A percentile compares a stretch with the other conserved stretches of the same genome.
Evolutionary conservation across 2,888 invertebrate species (phyloP).

Genomic region (Glomeris marginata): DNA sequence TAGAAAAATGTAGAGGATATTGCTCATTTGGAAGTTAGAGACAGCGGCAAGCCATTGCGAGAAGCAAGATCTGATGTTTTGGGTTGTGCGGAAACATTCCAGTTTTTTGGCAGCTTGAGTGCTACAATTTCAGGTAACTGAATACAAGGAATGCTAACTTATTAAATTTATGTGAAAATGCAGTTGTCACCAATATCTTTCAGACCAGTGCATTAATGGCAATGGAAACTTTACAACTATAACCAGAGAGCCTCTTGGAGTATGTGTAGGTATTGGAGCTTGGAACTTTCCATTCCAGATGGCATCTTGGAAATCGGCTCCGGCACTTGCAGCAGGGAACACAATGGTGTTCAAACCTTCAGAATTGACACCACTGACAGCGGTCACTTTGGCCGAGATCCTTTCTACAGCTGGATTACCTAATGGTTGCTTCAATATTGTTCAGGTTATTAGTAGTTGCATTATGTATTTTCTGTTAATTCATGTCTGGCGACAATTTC

Average conservation of each 20-base stretch:
- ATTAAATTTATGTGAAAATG: background rate
- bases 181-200: background rate
- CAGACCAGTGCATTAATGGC: slow-evolving; percentile 33
- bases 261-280: slow-evolving; percentile 39
- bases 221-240: slow-evolving; percentile 36
- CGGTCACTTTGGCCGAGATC: slow-evolving; percentile 38
- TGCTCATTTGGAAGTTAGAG: slow-evolving; percentile 30
- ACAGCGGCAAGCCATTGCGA: slow-evolving; percentile 41
- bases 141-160: background rate
- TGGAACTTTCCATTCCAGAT: slow-evolving; percentile 43
- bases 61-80: slow-evolving; percentile 38
- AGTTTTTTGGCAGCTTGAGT: slow-evolving; percentile 37
- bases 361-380: slow-evolving; percentile 38
- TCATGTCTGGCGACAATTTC: background rate
- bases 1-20: slow-evolving; percentile 29
- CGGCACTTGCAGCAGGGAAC: slow-evolving; percentile 33
- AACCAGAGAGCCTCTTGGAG: slow-evolving; percentile 37
- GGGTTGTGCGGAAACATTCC: slow-evolving; percentile 38
- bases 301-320: slow-evolving; percentile 25
- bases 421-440: slow-evolving; percentile 36
- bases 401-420: slow-evolving; percentile 37
- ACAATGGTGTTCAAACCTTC: slow-evolving; percentile 41
- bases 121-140: slow-evolving; percentile 20
- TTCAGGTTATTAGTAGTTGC: slow-evolving; percentile 30
- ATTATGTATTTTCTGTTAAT: background rate